These are phyloP conservation scores for Choreutis nemorana DNA, from an alignment of 2,888 invertebrate species.

Conservation along the genomic window DNA sequence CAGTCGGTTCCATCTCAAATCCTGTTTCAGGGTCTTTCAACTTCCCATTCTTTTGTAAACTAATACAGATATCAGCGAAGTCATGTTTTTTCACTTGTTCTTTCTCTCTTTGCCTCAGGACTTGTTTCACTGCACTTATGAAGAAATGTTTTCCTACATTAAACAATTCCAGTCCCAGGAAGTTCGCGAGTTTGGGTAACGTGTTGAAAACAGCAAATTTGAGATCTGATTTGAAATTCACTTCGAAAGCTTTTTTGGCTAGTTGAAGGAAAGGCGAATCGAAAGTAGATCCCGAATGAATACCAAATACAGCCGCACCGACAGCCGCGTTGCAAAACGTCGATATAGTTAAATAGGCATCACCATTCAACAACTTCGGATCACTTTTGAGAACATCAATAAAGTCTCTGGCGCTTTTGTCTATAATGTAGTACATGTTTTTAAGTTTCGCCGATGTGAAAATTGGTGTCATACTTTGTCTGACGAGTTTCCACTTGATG, in stretches of 20 bases:
- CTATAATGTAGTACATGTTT: constrained; percentile 39
- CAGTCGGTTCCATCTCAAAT: constrained; percentile 29
- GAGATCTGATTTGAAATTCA: constrained; percentile 16
- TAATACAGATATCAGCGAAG: constrained; percentile 34
- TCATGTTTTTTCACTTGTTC: constrained; percentile 29
- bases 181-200: constrained; percentile 16
- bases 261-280: constrained; percentile 32
- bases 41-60: constrained; percentile 27
- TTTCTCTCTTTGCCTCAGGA: constrained; percentile 25
- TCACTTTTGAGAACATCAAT: constrained; percentile 22
- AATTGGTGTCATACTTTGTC: constrained; percentile 36
- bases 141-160: constrained; percentile 29
- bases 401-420: constrained; percentile 33
- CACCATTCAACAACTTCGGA: constrained; percentile 17
- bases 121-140: constrained; percentile 30
- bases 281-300: constrained; percentile 29
- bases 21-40: constrained; percentile 26
- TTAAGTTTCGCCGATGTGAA: constrained; percentile 39
- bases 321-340: constrained; percentile 30
- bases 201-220: constrained; percentile 18
- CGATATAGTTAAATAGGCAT: constrained; percentile 19
- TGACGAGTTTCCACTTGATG: constrained; percentile 34
- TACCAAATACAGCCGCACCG: constrained; percentile 39
- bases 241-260: constrained; percentile 15
- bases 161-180: constrained; percentile 24